These are phyloP conservation scores for Caerostris darwini DNA, from an alignment of 1,140 invertebrate genomes.

Conservation along the genomic window DNA sequence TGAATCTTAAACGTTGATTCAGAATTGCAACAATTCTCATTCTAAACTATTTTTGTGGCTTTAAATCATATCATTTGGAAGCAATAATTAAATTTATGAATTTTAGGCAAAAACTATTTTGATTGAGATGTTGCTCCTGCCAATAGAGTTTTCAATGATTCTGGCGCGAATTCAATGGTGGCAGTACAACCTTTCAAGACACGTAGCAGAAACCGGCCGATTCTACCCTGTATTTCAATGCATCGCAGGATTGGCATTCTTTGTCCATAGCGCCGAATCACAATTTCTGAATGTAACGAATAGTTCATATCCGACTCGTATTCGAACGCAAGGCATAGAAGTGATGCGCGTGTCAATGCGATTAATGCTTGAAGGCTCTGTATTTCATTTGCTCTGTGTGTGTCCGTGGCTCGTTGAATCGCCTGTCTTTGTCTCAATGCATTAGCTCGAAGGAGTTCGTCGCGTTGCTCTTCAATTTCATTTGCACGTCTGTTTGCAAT, in stretches of 20 bases:
- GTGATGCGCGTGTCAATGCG: neutral
- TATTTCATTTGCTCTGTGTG: neutral
- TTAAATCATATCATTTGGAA: conserved; percentile 82
- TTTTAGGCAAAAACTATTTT: too few relatives aligned
- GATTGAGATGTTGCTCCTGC: conserved; percentile 75
- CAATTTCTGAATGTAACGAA: conserved; percentile 5
- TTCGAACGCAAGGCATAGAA: too few relatives aligned
- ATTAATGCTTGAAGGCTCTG: too few relatives aligned
- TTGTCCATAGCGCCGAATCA: conserved; percentile 40
- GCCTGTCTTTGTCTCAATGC: neutral
- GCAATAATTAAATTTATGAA: conserved; percentile 82
- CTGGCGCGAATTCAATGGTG: too few relatives aligned
- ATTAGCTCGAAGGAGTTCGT: neutral
- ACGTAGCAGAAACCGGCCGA: too few relatives aligned
- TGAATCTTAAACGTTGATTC: conserved; percentile 83
- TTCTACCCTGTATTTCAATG: conserved; percentile 11
- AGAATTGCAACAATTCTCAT: conserved; percentile 78
- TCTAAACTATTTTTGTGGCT: conserved; percentile 79
- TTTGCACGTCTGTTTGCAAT: conserved; percentile 13
- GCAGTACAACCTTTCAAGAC: too few relatives aligned
- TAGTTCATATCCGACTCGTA: neutral
- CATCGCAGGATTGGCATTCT: conserved; percentile 6
- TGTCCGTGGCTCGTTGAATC: neutral
- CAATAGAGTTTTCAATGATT: neutral
- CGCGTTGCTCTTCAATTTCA: neutral